These are phyloP conservation scores for Montipora cactus DNA, from an alignment of 64 coral and sea anemone genomes.

Conservation along the genomic window DNA sequence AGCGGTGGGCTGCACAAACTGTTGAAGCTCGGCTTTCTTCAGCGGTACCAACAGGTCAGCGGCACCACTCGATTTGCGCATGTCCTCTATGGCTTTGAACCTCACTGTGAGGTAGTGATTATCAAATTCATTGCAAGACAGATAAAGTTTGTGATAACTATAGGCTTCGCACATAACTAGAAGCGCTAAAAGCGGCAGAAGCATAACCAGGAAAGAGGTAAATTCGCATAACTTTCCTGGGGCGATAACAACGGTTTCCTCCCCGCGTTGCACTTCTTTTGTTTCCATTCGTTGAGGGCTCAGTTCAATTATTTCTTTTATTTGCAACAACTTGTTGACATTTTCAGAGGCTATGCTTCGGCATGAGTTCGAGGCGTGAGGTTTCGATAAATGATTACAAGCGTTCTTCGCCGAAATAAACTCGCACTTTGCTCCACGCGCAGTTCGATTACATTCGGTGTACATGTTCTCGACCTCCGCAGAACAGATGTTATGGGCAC, in stretches of 20 bases:
- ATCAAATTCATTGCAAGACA: constrained; percentile 87
- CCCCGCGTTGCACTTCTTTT: constrained; percentile 12
- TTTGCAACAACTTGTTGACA: constrained; percentile 1
- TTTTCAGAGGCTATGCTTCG: not conserved
- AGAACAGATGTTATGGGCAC: constrained; percentile 23
- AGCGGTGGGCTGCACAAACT: constrained; percentile 83
- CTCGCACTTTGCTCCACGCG: not conserved
- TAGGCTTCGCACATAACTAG: constrained; percentile 86
- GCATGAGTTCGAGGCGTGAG: not conserved
- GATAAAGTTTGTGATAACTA: constrained; percentile 85
- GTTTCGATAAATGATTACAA: constrained; percentile 2
- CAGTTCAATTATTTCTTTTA: constrained; percentile 19
- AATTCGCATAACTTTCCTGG: constrained; percentile 56
- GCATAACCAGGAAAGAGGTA: constrained; percentile 51
- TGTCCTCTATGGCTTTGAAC: constrained; percentile 93
- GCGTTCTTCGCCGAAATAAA: constrained; percentile 18
- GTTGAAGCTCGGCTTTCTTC: constrained; percentile 89
- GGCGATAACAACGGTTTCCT: not conserved
- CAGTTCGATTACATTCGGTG: not conserved
- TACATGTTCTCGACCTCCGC: constrained; percentile 10
- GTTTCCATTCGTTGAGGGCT: constrained; percentile 24
- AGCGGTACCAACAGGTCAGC: constrained; percentile 77
- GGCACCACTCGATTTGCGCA: constrained; percentile 80
- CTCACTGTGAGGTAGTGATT: constrained; percentile 92
- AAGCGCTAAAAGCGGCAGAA: constrained; percentile 82